phyloP scores from a whole-genome alignment of 2,797 vertebrate genomes.

The Mus caroli region DNA sequence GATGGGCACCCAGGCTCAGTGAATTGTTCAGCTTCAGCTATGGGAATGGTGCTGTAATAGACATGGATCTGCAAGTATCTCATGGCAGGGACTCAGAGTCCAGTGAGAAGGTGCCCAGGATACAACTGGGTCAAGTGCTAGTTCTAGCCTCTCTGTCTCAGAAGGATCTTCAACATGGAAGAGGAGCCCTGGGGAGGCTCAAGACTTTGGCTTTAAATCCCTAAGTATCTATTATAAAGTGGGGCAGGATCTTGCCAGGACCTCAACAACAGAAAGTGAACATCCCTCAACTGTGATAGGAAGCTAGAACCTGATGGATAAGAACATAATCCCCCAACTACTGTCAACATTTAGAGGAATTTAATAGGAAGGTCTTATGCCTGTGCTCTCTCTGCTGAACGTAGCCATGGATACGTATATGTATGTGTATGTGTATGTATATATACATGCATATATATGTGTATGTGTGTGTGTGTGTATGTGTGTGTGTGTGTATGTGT shows the following conservation, averaged over 20 bases:
- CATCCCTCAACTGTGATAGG: background rate
- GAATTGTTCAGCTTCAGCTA: background rate
- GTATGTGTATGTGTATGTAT: too few species aligned
- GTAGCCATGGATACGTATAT: background rate
- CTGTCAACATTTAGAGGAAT: conserved; percentile 4
- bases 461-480: too few species aligned
- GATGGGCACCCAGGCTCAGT: background rate
- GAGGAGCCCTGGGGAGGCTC: background rate
- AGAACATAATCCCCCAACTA: background rate
- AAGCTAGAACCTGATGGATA: background rate
- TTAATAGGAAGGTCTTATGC: background rate
- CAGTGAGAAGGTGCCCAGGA: background rate
- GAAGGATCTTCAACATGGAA: background rate
- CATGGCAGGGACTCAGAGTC: background rate
- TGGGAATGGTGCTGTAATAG: background rate
- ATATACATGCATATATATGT: too few species aligned
- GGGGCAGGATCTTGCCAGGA: background rate
- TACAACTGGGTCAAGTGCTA: background rate
- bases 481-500: too few species aligned
- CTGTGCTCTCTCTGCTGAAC: too few species aligned
- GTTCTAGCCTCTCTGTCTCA: background rate
- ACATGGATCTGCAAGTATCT: background rate
- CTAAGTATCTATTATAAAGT: background rate
- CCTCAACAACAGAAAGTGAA: background rate
- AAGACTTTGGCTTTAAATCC: background rate